phyloP scores from a whole-genome alignment of 2,888 invertebrate genomes.

The Agriopis marginaria region DNA sequence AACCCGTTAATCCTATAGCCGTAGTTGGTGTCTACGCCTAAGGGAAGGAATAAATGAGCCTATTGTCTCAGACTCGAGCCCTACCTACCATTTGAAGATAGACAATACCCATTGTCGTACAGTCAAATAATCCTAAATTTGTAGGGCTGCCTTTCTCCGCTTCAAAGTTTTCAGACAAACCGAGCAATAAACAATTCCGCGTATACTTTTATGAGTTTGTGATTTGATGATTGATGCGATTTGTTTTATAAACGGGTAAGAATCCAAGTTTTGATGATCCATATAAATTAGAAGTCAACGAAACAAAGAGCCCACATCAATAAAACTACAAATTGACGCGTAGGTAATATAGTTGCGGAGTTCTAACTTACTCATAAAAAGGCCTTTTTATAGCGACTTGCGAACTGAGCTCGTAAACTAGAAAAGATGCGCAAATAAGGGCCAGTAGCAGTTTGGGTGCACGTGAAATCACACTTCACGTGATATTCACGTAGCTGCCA shows the following conservation, averaged over 20 bases:
- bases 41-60: constrained; percentile 79
- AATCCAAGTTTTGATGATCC: constrained; percentile 33
- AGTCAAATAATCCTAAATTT: constrained; percentile 76
- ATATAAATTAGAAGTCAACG: constrained; percentile 39
- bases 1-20: constrained; percentile 69
- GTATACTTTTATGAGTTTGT: constrained; percentile 46
- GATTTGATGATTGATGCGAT: constrained; percentile 48
- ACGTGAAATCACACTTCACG: constrained; percentile 30
- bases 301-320: constrained; percentile 49
- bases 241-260: constrained; percentile 35
- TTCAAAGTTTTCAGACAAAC: constrained; percentile 64
- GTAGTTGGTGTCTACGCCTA: constrained; percentile 74
- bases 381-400: constrained; percentile 62
- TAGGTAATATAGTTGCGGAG: constrained; percentile 54
- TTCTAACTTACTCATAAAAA: constrained; percentile 69
- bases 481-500: background rate
- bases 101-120: constrained; percentile 79
- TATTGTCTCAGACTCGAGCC: constrained; percentile 71
- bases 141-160: constrained; percentile 71
- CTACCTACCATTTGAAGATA: constrained; percentile 73
- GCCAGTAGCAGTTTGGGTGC: constrained; percentile 45
- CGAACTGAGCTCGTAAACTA: constrained; percentile 67
- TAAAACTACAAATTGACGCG: constrained; percentile 62
- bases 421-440: constrained; percentile 58
- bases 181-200: constrained; percentile 57